Percentiles rank a stretch among this genome's conserved stretches.
These are phyloP conservation scores for Oryctes rhinoceros DNA, from an alignment of 1,140 invertebrate genomes.

Conservation along the genomic window DNA sequence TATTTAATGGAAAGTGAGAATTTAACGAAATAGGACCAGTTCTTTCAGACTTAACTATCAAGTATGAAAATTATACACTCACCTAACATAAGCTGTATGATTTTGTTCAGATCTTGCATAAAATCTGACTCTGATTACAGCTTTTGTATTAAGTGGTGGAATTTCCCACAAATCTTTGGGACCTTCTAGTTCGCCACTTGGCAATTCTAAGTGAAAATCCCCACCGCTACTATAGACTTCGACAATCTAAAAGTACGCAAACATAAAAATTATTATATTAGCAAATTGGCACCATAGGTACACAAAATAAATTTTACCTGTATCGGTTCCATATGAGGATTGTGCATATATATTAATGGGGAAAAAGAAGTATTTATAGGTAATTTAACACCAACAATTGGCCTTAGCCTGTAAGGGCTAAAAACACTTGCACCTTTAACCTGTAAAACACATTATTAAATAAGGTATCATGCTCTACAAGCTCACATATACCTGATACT, in stretches of 20 bases:
- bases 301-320: constrained; percentile 70
- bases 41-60: no score
- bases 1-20: no score
- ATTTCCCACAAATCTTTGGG: constrained; percentile 88
- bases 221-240: constrained; percentile 92
- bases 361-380: constrained; percentile 92
- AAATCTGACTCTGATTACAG: constrained; percentile 87
- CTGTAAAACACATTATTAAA: constrained; percentile 62
- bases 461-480: not conserved
- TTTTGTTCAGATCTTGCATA: constrained; percentile 77
- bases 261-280: not conserved
- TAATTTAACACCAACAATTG: constrained; percentile 87
- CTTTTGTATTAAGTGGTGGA: constrained; percentile 87
- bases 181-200: constrained; percentile 81
- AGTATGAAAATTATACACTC: constrained; percentile 30
- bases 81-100: constrained; percentile 84
- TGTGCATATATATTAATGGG: constrained; percentile 91
- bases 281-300: not conserved
- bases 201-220: constrained; percentile 90
- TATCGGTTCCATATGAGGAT: constrained; percentile 86
- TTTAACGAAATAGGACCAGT: no score
- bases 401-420: constrained; percentile 88
- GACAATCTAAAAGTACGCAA: constrained; percentile 69
- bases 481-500: constrained; percentile 72
- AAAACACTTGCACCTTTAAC: constrained; percentile 83